Evolutionary conservation across 2,888 invertebrate species (phyloP).

Genomic region (Glaucopsyche alexis): DNA sequence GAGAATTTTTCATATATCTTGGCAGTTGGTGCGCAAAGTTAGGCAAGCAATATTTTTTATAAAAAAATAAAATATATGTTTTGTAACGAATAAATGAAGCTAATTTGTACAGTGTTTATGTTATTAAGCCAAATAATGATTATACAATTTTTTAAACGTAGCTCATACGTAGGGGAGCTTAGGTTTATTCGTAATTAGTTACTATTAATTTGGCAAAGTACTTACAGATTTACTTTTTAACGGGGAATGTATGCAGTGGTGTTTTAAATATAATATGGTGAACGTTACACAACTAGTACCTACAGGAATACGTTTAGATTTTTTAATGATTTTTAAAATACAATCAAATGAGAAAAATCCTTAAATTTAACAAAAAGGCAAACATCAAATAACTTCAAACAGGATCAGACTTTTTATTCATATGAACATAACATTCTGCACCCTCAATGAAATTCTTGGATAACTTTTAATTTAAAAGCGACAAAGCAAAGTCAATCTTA

Average conservation of each 20-base stretch:
- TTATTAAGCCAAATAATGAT: no score
- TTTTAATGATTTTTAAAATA: neutral
- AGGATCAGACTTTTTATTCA: conserved; percentile 17
- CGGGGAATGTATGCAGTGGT: no score
- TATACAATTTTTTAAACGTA: no score
- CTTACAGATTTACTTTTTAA: no score
- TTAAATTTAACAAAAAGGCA: neutral
- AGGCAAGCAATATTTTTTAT: neutral
- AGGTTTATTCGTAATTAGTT: no score
- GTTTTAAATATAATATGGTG: neutral
- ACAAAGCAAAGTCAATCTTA: conserved; percentile 34
- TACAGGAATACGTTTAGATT: neutral
- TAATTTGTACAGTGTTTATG: no score
- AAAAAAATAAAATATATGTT: no score
- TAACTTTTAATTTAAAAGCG: conserved; percentile 44
- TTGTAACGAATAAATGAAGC: no score
- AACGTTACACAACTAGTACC: neutral
- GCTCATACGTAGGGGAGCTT: no score
- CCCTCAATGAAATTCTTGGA: conserved; percentile 51
- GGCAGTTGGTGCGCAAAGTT: neutral
- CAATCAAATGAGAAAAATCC: neutral
- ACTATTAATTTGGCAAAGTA: no score
- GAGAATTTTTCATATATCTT: neutral
- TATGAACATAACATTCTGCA: conserved; percentile 17
- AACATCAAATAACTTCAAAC: conserved; percentile 19